Base-by-base conservation (phyloP, 1,140 invertebrate genomes). In the Drosophila bocki region DNA sequence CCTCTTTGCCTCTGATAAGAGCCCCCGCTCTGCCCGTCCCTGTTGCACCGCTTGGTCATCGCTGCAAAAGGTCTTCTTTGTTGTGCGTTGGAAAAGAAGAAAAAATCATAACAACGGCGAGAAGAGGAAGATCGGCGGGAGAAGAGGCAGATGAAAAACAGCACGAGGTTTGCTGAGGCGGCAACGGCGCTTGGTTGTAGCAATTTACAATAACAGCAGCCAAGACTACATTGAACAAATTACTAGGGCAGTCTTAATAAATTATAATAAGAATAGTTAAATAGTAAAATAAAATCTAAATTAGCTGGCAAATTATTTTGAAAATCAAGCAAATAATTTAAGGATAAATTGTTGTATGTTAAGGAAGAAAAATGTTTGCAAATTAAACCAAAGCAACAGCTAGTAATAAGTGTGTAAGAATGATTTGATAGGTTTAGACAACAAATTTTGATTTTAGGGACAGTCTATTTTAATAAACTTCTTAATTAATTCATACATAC, bases 61-160 rank as follows among this genome's bases (percentile, higher is more conserved):
- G 29, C 68, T 78, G 81, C 75, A 75, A 88, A 88, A 88, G 84
- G 84, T 88, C 85, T 88, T 90, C 85, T 88, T 88, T 88, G 84
- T 88, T 88, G 85, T 50, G 78, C 75, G 74, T 67, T 72, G 82
- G 67, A 72, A 71, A 72, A 72, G 67, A 62, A 58, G 59, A 71
- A 83, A 81, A 78, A 84, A 84, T 67, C 63, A 72, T 37, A 58
- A 71, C 65, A 65, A 39, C 41, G 29, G 29, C 57, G 26, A 22
- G 44, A 57, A 64, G 71, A 26, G 39, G 54, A 35, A 42, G 37
- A 44, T 72, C 37, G 47, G 57, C 67, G 42, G 42, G 32, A 41
- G 53, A 65, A 65, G 74, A 42, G 42, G 57, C 37, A 39, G 39
- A 45, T 75, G 64, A 50, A 77, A 85, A 87, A 64, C 84, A 88